Evolutionary conservation across 2,888 invertebrate species (phyloP), one percentile per base, ranked within the genome.

Genomic region (Ctena decussata): DNA sequence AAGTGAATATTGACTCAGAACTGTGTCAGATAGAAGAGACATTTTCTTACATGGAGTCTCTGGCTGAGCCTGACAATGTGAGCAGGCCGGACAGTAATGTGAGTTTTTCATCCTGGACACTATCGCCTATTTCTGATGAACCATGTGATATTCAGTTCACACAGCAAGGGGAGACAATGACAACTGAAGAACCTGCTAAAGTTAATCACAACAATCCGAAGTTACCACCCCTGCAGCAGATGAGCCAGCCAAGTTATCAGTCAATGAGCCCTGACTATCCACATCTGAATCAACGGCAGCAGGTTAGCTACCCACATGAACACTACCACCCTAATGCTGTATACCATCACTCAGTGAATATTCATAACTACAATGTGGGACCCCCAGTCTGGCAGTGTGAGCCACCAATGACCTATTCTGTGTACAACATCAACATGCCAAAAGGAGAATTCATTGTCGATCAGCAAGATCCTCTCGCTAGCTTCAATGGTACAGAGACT

Each of bases 51-150:
- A 72, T 87, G 49, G 87, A 85, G 39, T 41, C 53, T 76, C 73
- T 77, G 24, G 60, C 24, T 46, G 80, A 80, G 30, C 46, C 53
- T 41, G 80, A 70, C 37, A 37, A 69, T 27, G 27, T 27, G 27
- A 82, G 78, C 49, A 65, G 83, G 18, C 82, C 85, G 30, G 69
- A 83, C 15, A 83, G 85, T 44, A 77, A 81, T 1, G 32, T 78
- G 41, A 85, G 86, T 60, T 74, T 89, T 37, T 73, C 82, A 24
- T 87, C 90, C 30, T 90, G 90, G 90, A 82, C 85, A 53, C 89
- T 90, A 60, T 90, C 90, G 18, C 90, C 90, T n/a, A 88, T 90
- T 24, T n/a, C 71, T 8, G 81, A 27, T 41, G 39, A 72, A 41
- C 24, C 69, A 32, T 41, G 39, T 32, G 74, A 73, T 12, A 60